phyloP scores from a whole-genome alignment of 2,888 invertebrate genomes.

The Pristionchus arcanus region DNA sequence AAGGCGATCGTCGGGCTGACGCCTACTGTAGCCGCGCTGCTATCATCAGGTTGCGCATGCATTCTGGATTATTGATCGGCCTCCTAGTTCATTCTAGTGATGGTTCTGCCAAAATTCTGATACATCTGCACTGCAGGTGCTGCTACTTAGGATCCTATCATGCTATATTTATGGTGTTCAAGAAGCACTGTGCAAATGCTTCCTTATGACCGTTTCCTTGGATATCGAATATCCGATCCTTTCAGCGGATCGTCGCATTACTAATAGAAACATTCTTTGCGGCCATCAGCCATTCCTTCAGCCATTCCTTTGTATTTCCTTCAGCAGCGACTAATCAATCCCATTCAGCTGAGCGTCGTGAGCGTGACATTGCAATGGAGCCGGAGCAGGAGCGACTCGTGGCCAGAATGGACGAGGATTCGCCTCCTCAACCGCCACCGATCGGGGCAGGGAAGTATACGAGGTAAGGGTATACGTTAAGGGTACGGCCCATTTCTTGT shows the following conservation, averaged over 20 bases:
- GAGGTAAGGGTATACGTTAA: not conserved
- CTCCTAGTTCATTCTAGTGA: not conserved
- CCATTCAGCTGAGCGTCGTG: constrained; percentile 50
- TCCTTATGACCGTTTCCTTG: too few relatives aligned
- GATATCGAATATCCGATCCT: too few relatives aligned
- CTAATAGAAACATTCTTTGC: too few relatives aligned
- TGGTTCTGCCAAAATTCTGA: not conserved
- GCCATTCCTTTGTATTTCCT: too few relatives aligned
- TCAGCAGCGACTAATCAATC: too few relatives aligned
- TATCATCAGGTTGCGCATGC: constrained; percentile 58
- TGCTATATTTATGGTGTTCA: too few relatives aligned
- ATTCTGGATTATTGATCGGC: not conserved
- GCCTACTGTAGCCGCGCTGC: constrained; percentile 66
- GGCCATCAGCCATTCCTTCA: too few relatives aligned
- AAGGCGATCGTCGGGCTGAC: constrained; percentile 64
- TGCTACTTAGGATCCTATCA: too few relatives aligned
- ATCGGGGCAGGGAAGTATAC: not conserved
- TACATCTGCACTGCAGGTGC: too few relatives aligned
- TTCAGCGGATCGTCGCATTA: too few relatives aligned
- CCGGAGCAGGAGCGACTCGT: constrained; percentile 48
- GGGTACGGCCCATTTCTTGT: not conserved
- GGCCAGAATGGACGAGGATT: constrained; percentile 4
- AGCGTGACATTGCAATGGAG: constrained; percentile 42
- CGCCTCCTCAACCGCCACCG: not conserved
- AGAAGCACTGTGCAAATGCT: too few relatives aligned